Percentiles rank a stretch among this genome's conserved stretches.
Evolutionary conservation across 2,113 vertebrate species (phyloP).

Genomic region (Penelope pileata): DNA sequence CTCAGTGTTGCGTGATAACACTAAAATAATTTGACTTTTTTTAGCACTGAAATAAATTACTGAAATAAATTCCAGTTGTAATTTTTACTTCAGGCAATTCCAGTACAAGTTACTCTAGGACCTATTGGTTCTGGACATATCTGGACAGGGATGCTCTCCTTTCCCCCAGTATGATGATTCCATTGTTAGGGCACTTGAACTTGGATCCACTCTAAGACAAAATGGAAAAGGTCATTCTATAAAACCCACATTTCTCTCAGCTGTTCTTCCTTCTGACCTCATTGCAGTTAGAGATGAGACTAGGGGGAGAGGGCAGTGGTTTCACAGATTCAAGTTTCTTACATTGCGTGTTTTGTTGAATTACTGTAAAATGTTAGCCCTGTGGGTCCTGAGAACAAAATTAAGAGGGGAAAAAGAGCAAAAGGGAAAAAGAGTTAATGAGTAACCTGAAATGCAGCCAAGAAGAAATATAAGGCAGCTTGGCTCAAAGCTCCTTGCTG

Average conservation of each 20-base stretch:
- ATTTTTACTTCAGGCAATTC: no score
- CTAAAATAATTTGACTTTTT: background rate
- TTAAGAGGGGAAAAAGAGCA: constrained; percentile 24
- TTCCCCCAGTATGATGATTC: background rate
- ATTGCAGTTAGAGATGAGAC: background rate
- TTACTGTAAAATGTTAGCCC: constrained; percentile 11
- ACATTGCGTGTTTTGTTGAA: constrained; percentile 3
- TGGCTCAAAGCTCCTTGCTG: background rate
- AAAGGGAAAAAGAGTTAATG: constrained; percentile 15
- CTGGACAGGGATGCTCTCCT: background rate
- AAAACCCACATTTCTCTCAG: background rate
- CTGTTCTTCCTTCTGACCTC: constrained; percentile 22
- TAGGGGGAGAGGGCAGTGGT: constrained; percentile 5
- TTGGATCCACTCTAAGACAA: background rate
- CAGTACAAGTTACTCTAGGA: background rate
- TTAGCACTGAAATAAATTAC: background rate
- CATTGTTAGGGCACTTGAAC: constrained; percentile 6
- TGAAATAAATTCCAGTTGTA: background rate
- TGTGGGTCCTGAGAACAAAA: constrained; percentile 47
- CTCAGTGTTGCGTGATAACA: background rate
- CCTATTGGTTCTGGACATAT: background rate
- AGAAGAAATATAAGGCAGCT: constrained; percentile 34
- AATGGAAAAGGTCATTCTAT: background rate
- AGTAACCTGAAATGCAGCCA: constrained; percentile 51
- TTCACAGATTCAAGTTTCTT: constrained; percentile 34